Conservation (phyloP, 30 jellyfish, hydroid and myxozoan genomes). For the Cassiopea andromeda region DNA sequence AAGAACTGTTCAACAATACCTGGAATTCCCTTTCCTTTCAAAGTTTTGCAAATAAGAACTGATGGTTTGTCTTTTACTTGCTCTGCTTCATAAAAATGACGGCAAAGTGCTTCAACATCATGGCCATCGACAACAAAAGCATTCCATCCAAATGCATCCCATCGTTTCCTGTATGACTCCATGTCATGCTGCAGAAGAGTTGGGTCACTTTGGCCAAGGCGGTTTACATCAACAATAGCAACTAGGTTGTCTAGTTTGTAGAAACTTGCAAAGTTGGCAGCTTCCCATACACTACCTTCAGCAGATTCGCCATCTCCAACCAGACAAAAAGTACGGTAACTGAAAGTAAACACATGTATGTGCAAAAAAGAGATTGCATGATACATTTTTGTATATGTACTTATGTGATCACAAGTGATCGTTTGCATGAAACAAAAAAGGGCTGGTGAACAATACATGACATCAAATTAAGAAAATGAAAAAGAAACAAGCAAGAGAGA, state of each 20-base stretch:
- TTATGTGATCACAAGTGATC: too few species aligned
- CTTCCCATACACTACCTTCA: conserved; percentile 99
- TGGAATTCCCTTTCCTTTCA: conserved; percentile 86
- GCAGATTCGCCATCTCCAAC: conserved; percentile 99
- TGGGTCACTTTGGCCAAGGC: conserved; percentile 98
- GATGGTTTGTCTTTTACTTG: conserved; percentile 86
- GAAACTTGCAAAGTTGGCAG: conserved; percentile 96
- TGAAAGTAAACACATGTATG: conserved; percentile 8
- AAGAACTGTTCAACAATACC: not conserved
- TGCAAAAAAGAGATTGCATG: too few species aligned
- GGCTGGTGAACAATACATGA: too few species aligned
- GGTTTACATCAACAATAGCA: conserved; percentile 92
- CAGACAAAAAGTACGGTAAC: conserved; percentile 90
- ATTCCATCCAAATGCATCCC: conserved; percentile 99
- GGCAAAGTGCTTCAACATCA: conserved; percentile 86
- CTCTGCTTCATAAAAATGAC: conserved; percentile 80
- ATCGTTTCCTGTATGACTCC: conserved; percentile 85
- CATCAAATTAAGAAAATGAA: too few species aligned
- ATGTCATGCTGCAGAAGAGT: conserved; percentile 86
- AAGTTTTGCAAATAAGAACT: conserved; percentile 88
- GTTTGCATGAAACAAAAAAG: too few species aligned
- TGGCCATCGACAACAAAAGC: conserved; percentile 93
- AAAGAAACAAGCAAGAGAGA: too few species aligned
- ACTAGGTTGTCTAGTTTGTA: conserved; percentile 93
- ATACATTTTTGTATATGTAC: too few species aligned